Base-by-base conservation (phyloP, 2,888 invertebrate genomes). In the Volucella inflata region DNA sequence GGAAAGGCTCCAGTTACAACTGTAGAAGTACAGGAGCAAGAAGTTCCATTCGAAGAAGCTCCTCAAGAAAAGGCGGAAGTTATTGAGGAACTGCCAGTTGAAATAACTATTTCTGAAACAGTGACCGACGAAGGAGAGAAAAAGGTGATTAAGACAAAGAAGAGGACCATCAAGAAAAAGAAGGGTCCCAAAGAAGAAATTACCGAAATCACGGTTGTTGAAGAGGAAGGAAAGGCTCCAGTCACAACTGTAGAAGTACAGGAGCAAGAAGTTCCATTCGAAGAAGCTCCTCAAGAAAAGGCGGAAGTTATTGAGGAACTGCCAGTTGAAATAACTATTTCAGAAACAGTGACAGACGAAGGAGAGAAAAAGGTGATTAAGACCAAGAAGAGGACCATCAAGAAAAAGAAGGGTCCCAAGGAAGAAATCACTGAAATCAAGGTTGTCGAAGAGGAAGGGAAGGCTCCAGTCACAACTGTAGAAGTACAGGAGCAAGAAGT, bases 211-310 rank as follows among this genome's bases (percentile, higher is more conserved):
- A 88, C 91, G 30, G 92, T 92, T 2, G 89, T 92, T 36, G 90
- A 90, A 87, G 91, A 92, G 88, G 92, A 92, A 84, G 92, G 90
- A 12, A 89, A 92, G 82, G 88, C 90, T 83, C 92, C 93, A n/a
- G 88, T 91, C 84, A 92, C 90, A 4, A 90, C 90, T 21, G 4
- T 21, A 3, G 21, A 21, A 21, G 21, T 21, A 2, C 21, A 21
- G 1, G 21, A 21, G 21, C 1, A 21, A 21, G 21, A 21, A 0
- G 88, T 89, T 1, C 88, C 89, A 17, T 88, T 85, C 46, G 88
- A 85, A 87, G 88, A 87, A 67, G 44, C 53, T 51, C 87, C 87
- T 9, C 16, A 91, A 87, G 91, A 91, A 36, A 78, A 89, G 10
- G 88, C 87, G 59, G 92, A 92, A 81, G 30, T 83, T 67, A 87